Conservation (phyloP, 2,888 invertebrate genomes). For the Fragum whitleyi region DNA sequence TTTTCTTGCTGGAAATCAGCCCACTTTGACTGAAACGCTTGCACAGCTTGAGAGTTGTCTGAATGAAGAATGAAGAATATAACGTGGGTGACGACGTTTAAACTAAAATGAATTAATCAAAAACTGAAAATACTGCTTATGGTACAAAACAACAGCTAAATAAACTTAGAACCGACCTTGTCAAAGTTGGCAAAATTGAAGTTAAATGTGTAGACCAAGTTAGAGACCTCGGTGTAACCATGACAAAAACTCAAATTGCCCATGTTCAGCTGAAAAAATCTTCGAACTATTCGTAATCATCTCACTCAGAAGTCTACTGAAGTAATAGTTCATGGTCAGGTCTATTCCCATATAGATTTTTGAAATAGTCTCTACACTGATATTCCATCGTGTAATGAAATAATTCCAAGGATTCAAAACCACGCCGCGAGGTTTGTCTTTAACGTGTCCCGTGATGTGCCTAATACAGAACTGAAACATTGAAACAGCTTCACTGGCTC, state of each 20-base stretch:
- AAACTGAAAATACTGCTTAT: conserved; percentile 34
- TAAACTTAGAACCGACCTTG: conserved; percentile 15
- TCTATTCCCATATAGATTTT: conserved; percentile 37
- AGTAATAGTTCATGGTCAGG: conserved; percentile 36
- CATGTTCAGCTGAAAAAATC: conserved; percentile 39
- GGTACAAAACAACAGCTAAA: conserved; percentile 45
- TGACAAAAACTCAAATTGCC: conserved; percentile 40
- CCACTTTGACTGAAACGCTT: conserved; percentile 12
- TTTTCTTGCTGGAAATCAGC: conserved; percentile 37
- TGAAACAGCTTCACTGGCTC: conserved; percentile 12
- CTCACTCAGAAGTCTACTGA: conserved; percentile 32
- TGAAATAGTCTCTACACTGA: conserved; percentile 40
- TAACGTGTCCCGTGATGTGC: conserved; percentile 12
- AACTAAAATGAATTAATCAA: conserved; percentile 51
- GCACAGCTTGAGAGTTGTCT: conserved; percentile 42
- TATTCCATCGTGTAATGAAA: conserved; percentile 18
- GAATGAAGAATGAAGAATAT: conserved; percentile 36
- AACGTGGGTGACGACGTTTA: conserved; percentile 48
- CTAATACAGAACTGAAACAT: neutral
- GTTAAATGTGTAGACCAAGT: conserved; percentile 42
- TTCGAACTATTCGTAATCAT: conserved; percentile 35
- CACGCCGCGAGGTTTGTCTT: neutral
- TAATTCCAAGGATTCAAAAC: neutral
- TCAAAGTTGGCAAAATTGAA: conserved; percentile 18
- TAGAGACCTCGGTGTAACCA: conserved; percentile 40